phyloP scores from a whole-genome alignment of 1,140 invertebrate species.

The Caenorhabditis brenneri region DNA sequence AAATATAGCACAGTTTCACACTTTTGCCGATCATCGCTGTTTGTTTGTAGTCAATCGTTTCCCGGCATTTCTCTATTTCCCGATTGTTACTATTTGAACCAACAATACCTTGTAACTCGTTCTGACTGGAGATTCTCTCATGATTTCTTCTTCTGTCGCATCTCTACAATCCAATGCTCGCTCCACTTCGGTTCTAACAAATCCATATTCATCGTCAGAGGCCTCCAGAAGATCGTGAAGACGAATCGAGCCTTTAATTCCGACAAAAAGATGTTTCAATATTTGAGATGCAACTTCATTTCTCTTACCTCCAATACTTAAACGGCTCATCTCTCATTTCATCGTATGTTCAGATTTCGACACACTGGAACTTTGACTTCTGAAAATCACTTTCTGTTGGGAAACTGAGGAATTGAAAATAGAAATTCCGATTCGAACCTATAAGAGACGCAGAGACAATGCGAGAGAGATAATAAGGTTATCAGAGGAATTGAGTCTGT shows the following conservation, averaged over 20 bases:
- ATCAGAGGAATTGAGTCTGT: not conserved
- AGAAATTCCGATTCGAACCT: not conserved
- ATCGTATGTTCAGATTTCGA: not conserved
- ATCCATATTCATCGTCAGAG: conserved; percentile 27
- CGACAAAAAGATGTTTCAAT: not conserved
- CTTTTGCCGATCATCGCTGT: no score
- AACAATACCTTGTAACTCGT: conserved; percentile 19
- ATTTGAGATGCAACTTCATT: not conserved
- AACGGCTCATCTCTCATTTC: conserved; percentile 19
- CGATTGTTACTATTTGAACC: not conserved
- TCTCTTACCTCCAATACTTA: conserved; percentile 21
- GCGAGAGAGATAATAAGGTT: conserved; percentile 23
- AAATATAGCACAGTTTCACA: no score
- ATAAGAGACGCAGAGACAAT: not conserved
- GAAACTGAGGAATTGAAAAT: not conserved
- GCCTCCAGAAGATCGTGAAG: conserved; percentile 31
- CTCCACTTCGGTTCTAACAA: conserved; percentile 8
- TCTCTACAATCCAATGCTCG: conserved; percentile 17
- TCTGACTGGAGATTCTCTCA: conserved; percentile 13
- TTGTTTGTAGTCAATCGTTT: no score
- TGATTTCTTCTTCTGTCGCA: conserved; percentile 17
- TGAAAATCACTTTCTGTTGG: not conserved
- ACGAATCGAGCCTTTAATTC: conserved; percentile 27
- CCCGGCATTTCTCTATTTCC: no score
- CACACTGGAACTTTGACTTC: not conserved